phyloP scores from a whole-genome alignment of 2,888 invertebrate species.

The Ophraella communa region DNA sequence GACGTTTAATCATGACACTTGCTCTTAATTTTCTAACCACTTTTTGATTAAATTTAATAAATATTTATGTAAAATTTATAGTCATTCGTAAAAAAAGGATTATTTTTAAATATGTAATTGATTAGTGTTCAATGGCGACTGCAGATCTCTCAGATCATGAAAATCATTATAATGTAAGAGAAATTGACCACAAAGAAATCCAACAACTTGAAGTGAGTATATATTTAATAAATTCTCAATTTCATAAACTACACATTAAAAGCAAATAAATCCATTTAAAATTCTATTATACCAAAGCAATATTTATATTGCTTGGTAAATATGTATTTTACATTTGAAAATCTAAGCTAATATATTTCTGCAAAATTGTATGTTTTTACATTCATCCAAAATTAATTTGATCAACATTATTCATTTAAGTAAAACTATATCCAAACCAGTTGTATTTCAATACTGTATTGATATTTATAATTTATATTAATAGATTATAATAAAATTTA shows the following conservation, averaged over 20 bases:
- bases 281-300: neutral
- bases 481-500: too few relatives aligned
- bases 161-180: slow-evolving; percentile 70
- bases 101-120: slow-evolving; percentile 45
- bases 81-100: slow-evolving; percentile 24
- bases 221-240: neutral
- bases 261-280: neutral
- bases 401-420: too few relatives aligned
- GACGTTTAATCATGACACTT: slow-evolving; percentile 23
- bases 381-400: too few relatives aligned
- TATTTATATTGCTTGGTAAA: too few relatives aligned
- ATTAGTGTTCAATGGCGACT: slow-evolving; percentile 53
- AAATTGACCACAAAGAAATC: slow-evolving; percentile 80
- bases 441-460: too few relatives aligned
- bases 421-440: too few relatives aligned
- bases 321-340: neutral
- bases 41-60: slow-evolving; percentile 25
- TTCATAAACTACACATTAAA: neutral
- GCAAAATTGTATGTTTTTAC: too few relatives aligned
- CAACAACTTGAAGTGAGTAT: slow-evolving; percentile 70
- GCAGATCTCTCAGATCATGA: slow-evolving; percentile 50
- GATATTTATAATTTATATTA: too few relatives aligned
- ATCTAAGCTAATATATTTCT: neutral
- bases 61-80: slow-evolving; percentile 31
- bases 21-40: slow-evolving; percentile 8